These are phyloP conservation scores for Motacilla alba DNA, from an alignment of 2,113 vertebrate genomes.

Conservation along the genomic window DNA sequence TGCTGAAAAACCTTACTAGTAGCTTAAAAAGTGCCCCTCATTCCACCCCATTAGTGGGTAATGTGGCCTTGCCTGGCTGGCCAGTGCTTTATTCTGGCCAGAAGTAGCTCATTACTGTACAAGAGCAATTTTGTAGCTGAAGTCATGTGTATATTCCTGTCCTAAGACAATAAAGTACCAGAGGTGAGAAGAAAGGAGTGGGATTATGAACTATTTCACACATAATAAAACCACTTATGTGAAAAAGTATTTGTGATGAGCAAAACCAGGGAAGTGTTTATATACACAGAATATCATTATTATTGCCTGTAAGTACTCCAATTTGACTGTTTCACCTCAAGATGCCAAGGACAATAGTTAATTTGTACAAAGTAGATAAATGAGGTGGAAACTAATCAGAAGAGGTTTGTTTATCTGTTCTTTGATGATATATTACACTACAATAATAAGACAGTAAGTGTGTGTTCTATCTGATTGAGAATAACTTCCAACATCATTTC, in stretches of 20 bases:
- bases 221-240: not conserved
- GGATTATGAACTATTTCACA: not conserved
- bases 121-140: not conserved
- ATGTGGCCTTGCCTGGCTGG: not conserved
- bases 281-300: not conserved
- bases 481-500: slow-evolving; percentile 53
- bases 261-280: not conserved
- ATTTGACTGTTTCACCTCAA: slow-evolving; percentile 32
- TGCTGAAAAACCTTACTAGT: not conserved
- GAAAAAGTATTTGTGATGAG: not conserved
- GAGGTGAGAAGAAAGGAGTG: not conserved
- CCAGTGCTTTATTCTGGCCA: not conserved
- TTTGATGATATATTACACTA: slow-evolving; percentile 60
- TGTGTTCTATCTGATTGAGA: slow-evolving; percentile 44
- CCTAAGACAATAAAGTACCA: not conserved
- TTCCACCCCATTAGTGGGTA: not conserved
- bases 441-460: slow-evolving; percentile 59
- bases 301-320: not conserved
- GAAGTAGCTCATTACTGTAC: not conserved
- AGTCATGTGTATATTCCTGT: not conserved
- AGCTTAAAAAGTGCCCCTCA: not conserved
- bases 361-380: slow-evolving; percentile 62
- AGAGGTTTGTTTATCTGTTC: slow-evolving; percentile 65
- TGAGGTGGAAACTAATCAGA: slow-evolving; percentile 62
- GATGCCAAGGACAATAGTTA: slow-evolving; percentile 55